Evolutionary conservation across 2,797 vertebrate genomes (phyloP).

Genomic region (Brachyrhaphis roseni): DNA sequence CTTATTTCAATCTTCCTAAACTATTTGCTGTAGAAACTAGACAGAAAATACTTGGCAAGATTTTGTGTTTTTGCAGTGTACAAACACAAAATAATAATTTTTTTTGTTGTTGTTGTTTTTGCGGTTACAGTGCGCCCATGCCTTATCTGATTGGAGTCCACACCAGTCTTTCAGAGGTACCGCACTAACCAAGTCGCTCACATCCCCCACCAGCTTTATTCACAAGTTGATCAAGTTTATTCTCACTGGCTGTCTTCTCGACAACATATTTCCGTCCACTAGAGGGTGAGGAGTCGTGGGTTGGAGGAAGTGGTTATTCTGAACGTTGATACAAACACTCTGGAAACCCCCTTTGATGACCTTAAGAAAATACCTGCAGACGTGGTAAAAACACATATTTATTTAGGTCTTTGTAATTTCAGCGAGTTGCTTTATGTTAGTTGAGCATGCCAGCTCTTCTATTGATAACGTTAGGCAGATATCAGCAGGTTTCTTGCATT

Average conservation of each 20-base stretch:
- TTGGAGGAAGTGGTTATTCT: constrained; percentile 90
- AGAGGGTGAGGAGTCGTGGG: constrained; percentile 83
- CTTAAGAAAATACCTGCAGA: constrained; percentile 87
- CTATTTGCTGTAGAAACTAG: too few relatives aligned
- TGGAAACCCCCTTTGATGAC: constrained; percentile 88
- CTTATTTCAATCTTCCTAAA: too few relatives aligned
- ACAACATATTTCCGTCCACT: constrained; percentile 17
- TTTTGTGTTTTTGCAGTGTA: neutral
- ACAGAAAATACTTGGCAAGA: too few relatives aligned
- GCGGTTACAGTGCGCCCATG: constrained; percentile 87
- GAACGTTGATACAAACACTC: constrained; percentile 89
- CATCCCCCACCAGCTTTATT: neutral
- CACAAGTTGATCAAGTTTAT: neutral
- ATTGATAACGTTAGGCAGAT: neutral
- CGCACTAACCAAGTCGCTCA: neutral
- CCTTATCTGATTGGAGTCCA: constrained; percentile 94
- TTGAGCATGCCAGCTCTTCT: too few relatives aligned
- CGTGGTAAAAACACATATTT: constrained; percentile 78
- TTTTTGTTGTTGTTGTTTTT: neutral
- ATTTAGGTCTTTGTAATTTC: neutral
- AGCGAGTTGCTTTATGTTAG: neutral
- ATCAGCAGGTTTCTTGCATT: constrained; percentile 4
- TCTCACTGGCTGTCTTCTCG: neutral
- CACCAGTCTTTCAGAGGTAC: constrained; percentile 88
- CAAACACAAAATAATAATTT: neutral